Conservation (phyloP, 1,140 invertebrate species). For the Hypsibius dujardini region DNA sequence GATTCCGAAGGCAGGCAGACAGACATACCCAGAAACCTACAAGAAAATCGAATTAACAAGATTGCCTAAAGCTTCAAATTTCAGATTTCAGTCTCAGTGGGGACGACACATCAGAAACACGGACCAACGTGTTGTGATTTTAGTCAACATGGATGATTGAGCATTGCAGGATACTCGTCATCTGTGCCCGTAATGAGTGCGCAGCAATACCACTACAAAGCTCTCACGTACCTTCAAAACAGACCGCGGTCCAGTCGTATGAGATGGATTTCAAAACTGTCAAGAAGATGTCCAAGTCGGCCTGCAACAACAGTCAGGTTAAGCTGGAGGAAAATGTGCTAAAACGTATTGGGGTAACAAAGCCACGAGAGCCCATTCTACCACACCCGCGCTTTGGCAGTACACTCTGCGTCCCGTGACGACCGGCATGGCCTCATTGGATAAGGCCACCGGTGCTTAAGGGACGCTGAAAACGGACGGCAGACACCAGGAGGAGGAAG, state of each 20-base stretch:
- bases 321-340: no score
- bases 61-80: no score
- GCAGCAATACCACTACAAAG: no score
- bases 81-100: no score
- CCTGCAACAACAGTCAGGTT: no score
- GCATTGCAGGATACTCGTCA: conserved; percentile 1
- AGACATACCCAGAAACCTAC: neutral
- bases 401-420: conserved; percentile 4
- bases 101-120: neutral
- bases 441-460: conserved; percentile 9
- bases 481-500: no score
- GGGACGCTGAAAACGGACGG: neutral
- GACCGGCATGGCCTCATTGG: neutral
- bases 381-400: neutral
- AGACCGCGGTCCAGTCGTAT: no score
- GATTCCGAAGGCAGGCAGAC: neutral
- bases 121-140: neutral
- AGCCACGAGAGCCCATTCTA: neutral
- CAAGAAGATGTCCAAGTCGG: no score
- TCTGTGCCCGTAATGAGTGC: neutral
- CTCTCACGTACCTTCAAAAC: no score
- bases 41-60: no score
- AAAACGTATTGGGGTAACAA: no score
- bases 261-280: no score
- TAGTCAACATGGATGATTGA: neutral